Evolutionary conservation across 2,113 vertebrate species (phyloP).

Genomic region (Dipodomys stephensi): DNA sequence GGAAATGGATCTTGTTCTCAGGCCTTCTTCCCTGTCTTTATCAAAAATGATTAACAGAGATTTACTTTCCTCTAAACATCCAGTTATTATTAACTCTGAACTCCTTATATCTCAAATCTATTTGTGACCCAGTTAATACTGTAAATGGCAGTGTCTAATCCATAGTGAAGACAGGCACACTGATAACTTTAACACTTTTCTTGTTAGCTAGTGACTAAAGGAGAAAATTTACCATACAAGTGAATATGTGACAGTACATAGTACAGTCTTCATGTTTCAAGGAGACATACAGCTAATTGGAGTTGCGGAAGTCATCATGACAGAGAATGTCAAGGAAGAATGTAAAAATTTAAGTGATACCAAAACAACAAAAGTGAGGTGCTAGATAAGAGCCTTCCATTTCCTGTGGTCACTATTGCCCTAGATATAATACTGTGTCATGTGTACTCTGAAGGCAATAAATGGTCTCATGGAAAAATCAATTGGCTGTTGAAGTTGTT

Average conservation of each 20-base stretch:
- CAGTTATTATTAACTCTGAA: conserved; percentile 36
- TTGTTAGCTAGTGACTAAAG: background rate
- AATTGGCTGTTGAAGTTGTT: background rate
- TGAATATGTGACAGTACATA: background rate
- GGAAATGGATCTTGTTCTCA: background rate
- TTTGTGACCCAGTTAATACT: conserved; percentile 19
- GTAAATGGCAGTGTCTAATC: background rate
- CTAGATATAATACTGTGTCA: background rate
- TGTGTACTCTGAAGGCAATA: background rate
- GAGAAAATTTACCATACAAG: background rate
- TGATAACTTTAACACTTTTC: background rate
- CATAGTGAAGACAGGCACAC: background rate
- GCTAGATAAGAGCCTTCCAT: background rate
- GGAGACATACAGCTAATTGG: background rate
- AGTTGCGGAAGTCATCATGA: background rate
- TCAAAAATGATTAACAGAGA: background rate
- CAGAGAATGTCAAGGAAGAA: background rate
- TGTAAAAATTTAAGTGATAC: background rate
- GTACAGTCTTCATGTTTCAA: background rate
- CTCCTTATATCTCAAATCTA: background rate
- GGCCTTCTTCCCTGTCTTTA: background rate
- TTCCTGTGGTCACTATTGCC: background rate
- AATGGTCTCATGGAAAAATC: background rate
- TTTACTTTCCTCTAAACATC: conserved; percentile 29
- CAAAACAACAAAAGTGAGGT: background rate